Conservation (phyloP, 2,888 invertebrate species). For the Myopa testacea region DNA sequence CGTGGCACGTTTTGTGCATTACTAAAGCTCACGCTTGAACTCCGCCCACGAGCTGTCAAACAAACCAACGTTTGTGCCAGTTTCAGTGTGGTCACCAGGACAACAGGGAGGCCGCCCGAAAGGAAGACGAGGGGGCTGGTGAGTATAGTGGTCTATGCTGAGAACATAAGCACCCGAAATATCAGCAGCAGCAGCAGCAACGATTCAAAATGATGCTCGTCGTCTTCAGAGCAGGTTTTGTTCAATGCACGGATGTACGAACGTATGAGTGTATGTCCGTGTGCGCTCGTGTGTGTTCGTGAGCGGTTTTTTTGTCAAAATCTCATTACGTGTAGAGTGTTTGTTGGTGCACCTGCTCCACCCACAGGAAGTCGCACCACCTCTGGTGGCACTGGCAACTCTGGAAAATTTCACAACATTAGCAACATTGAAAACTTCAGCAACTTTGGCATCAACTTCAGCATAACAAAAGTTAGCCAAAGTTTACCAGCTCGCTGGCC, state of each 20-base stretch:
- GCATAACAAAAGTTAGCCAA: background rate
- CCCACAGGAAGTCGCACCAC: background rate
- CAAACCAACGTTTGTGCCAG: background rate
- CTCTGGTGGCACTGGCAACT: background rate
- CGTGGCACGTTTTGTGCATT: too few species aligned
- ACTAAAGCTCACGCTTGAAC: background rate
- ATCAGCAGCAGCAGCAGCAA: background rate
- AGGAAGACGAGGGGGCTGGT: background rate
- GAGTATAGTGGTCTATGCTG: background rate
- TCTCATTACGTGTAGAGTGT: background rate
- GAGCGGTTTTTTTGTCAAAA: background rate
- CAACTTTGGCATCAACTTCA: background rate
- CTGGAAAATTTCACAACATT: slow-evolving; percentile 1
- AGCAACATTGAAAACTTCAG: slow-evolving; percentile 1
- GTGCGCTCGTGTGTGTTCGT: background rate
- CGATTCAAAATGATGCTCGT: too few species aligned
- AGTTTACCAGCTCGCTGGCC: background rate
- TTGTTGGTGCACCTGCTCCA: background rate
- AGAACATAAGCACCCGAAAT: background rate
- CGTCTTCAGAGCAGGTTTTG: too few species aligned
- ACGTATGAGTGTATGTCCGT: background rate
- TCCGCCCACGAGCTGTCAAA: slow-evolving; percentile 1
- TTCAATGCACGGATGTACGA: background rate
- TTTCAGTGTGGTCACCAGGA: background rate
- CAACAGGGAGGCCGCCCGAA: background rate